Percentiles rank a stretch among this genome's conserved stretches.
phyloP scores from a whole-genome alignment of 2,113 vertebrate genomes.

The Sprattus sprattus region DNA sequence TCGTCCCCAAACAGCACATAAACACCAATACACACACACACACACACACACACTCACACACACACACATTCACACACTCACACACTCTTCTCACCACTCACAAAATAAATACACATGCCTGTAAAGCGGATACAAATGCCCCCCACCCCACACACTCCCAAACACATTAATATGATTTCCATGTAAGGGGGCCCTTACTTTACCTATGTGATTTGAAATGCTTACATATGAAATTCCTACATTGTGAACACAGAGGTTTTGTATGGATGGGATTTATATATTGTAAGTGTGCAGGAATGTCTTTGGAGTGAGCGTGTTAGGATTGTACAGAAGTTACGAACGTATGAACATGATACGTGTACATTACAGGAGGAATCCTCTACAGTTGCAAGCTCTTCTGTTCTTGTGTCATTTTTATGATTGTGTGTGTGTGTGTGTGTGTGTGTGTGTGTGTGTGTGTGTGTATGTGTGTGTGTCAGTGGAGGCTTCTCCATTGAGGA shows the following conservation, averaged over 20 bases:
- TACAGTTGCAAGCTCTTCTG: no score
- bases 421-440: background rate
- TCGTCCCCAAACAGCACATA: background rate
- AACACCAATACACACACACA: slow-evolving; percentile 16
- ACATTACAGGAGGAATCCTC: no score
- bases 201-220: no score
- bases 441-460: background rate
- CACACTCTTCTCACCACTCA: background rate
- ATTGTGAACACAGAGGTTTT: no score
- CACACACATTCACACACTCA: slow-evolving; percentile 15
- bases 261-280: no score
- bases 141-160: background rate
- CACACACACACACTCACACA: background rate
- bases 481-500: no score
- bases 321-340: no score
- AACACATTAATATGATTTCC: background rate
- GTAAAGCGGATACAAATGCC: background rate
- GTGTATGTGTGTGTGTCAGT: background rate
- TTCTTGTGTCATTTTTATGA: background rate
- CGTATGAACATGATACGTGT: no score
- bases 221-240: no score
- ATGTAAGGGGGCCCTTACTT: slow-evolving; percentile 14
- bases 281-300: no score
- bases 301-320: no score
- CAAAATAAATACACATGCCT: background rate